These are phyloP conservation scores for Sapayoa aenigma DNA, from an alignment of 2,113 vertebrate genomes.

Conservation along the genomic window DNA sequence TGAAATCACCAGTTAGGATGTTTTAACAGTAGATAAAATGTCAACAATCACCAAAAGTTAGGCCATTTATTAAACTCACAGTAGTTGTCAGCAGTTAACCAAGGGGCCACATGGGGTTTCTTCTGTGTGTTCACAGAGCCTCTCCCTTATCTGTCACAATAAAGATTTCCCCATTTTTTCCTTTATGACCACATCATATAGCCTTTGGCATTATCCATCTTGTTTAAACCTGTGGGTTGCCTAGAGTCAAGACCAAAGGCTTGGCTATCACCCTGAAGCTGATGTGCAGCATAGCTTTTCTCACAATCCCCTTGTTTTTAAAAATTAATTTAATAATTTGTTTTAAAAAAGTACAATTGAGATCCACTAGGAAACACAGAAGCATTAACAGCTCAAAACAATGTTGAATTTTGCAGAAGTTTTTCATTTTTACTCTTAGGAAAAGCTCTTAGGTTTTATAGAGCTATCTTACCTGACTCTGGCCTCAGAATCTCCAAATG, in stretches of 20 bases:
- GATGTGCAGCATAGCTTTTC: not conserved
- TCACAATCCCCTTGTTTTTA: not conserved
- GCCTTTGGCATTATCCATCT: not conserved
- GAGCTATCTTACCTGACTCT: slow-evolving; percentile 77
- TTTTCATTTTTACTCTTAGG: not conserved
- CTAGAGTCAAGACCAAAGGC: not conserved
- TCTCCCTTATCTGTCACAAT: not conserved
- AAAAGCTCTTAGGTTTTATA: not conserved
- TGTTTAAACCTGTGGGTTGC: not conserved
- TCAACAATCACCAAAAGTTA: not conserved
- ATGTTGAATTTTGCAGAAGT: not conserved
- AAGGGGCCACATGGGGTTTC: not conserved
- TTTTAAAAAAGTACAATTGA: not conserved
- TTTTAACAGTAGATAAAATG: not conserved
- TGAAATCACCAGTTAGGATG: not conserved
- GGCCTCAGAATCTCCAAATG: slow-evolving; percentile 76
- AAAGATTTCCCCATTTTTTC: not conserved
- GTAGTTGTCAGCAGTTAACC: not conserved
- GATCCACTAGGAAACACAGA: not conserved
- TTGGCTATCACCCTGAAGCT: not conserved
- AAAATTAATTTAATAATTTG: not conserved
- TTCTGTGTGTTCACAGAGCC: not conserved
- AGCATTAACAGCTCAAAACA: not conserved
- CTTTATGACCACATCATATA: not conserved
- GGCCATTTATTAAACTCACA: not conserved